Conservation (phyloP, 2,113 vertebrate species). For the Rhinopomastus cyanomelas region DNA sequence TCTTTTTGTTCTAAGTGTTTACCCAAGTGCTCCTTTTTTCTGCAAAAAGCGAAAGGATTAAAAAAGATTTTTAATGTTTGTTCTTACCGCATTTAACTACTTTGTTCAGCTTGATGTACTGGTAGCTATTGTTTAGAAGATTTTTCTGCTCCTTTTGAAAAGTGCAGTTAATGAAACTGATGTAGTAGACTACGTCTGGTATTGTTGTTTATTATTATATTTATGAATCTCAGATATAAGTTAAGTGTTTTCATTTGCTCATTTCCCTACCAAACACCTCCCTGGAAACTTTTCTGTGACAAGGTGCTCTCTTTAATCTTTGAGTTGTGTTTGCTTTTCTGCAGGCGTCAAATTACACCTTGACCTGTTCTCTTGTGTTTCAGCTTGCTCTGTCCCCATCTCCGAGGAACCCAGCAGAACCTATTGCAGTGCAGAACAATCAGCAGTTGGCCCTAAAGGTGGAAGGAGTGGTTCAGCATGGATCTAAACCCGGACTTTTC, state of each 20-base stretch:
- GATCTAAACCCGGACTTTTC: slow-evolving; percentile 92
- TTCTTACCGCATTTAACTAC: not conserved
- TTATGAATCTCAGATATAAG: not conserved
- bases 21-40: not conserved
- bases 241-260: not conserved
- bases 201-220: not conserved
- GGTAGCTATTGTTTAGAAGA: not conserved
- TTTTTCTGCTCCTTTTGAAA: not conserved
- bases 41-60: not conserved
- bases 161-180: not conserved
- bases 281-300: not conserved
- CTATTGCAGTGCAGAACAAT: slow-evolving; percentile 92
- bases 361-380: not conserved
- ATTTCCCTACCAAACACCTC: not conserved
- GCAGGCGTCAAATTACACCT: not conserved
- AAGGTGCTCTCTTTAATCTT: not conserved
- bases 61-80: not conserved
- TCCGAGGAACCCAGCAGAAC: slow-evolving; percentile 89
- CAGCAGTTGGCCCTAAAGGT: slow-evolving; percentile 95
- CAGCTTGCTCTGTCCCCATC: slow-evolving; percentile 95
- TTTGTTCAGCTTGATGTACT: not conserved
- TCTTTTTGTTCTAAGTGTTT: not conserved
- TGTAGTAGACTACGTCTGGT: not conserved
- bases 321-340: not conserved
- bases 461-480: slow-evolving; percentile 96